phyloP scores from a whole-genome alignment of 2,113 vertebrate species.

The Todiramphus saurophagus region DNA sequence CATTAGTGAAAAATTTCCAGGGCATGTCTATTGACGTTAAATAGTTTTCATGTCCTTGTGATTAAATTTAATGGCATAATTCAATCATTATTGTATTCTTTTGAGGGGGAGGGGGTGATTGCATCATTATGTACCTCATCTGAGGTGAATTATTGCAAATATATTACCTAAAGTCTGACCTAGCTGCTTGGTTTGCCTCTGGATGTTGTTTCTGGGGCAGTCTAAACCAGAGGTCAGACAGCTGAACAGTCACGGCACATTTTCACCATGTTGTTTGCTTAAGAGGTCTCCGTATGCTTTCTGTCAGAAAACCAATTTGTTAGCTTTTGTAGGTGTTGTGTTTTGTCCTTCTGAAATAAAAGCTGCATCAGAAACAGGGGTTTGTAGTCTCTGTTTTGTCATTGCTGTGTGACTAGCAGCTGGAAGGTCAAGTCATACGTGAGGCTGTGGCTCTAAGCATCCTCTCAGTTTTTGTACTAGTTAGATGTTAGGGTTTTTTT shows the following conservation, averaged over 20 bases:
- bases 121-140: not conserved
- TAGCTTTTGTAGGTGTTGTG: not conserved
- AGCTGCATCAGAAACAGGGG: not conserved
- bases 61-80: not conserved
- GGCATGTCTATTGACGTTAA: not conserved
- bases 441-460: not conserved
- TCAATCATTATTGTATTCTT: not conserved
- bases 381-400: not conserved
- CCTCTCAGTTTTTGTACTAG: not conserved
- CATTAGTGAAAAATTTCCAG: not conserved
- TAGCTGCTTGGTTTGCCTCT: not conserved
- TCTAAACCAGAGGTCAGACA: not conserved
- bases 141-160: not conserved
- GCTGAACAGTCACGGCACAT: not conserved
- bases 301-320: not conserved
- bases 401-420: not conserved
- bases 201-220: not conserved
- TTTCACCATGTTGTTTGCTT: not conserved
- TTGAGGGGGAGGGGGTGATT: not conserved
- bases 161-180: not conserved
- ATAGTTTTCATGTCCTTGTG: not conserved
- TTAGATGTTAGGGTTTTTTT: not conserved
- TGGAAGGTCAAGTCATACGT: not conserved
- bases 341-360: not conserved
- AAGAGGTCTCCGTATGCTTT: not conserved